Evolutionary conservation across 2,113 vertebrate species (phyloP), one percentile per base, ranked within the genome.

Genomic region (Gymnobelideus leadbeateri): DNA sequence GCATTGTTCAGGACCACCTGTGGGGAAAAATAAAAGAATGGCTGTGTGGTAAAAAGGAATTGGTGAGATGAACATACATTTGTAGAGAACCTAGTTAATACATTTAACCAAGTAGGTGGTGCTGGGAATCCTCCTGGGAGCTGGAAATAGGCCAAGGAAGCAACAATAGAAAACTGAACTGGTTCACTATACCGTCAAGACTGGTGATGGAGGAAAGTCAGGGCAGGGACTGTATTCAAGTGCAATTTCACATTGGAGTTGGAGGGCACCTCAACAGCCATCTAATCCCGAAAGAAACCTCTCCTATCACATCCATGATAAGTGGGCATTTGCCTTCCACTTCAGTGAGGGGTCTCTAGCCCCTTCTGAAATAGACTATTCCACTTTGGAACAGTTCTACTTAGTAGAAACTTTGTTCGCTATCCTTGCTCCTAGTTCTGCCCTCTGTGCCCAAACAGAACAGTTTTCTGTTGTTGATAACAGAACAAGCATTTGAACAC

Each of bases 281-380:
- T 37, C 61, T 68, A 68, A 31, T 68, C 28, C 57, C 28, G 37
- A 68, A 68, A 68, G 57, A 68, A 68, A 68, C 3, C 57, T 37
- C 31, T 37, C 55, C 26, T 68, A 31, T 61, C 31, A 37, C 3
- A 37, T 16, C 37, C 12, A 11, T 68, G 12, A 68, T 31, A 68
- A 68, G 61, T 37, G 31, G 57, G 28, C 9, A 61, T 68, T 68
- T 10, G 3, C 26, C 11, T 68, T 68, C 28, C 37, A 12, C 21
- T 68, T 68, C 61, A 97, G 91, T 97, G 97, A 68, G 89, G 16
- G 77, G 92, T 91, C 92, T 91, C 91, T 91, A 96, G 90, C 96
- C 94, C 92, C 92, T 91, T 94, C n/a, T 61, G 25, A 28, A 11
- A 10, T 9, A 37, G 3, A 94, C 97, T 94, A 54, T 89, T 61